Base-by-base conservation (phyloP, 2,888 invertebrate species). In the Escarpia spicata region DNA sequence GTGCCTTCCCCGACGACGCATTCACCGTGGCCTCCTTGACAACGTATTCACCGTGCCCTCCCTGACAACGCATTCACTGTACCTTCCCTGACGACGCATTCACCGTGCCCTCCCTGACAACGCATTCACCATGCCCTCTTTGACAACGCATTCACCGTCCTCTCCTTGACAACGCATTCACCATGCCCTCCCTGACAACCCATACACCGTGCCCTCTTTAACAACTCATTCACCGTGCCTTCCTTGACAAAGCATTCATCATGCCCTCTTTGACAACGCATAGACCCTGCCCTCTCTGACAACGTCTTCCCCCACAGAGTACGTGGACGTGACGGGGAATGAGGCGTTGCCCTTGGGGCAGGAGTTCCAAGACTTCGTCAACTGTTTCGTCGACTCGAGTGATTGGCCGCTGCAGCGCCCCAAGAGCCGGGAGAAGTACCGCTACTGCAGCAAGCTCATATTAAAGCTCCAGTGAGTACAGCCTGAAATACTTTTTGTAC, bases 311-410 rank as follows among this genome's bases (percentile, higher is more conserved):
- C 26, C 44, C 37, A 6, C 93, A 96, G 96, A 95, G 31, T 96
- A 96, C 94, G 96, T 96, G 2, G 95, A 95, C 60, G 94, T 96
- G 4, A 96, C 95, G 43, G 95, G 96, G 26, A 96, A 96, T 92
- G 96, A 96, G 94, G 96, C 95, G 92, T 94, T 96, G 10, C 96
- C 96, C 0, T 94, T 96, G 43, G 96, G 96, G 0, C 96, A 96
- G 92, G 96, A 96, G 94, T 96, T 96, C 92, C 96, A 96, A 94
- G 95, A 95, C 89, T 95, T 96, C 92, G 95, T 96, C 15, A 94
- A 94, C 92, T 95, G 95, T 89, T 96, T 96, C 93, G 93, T 96
- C 15, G 93, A 94, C 75, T 93, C 92, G n/a, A 94, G 94, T n/a
- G 96, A 96, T 94, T 6, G 75, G 75, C 75, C 75, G 26, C 26